Base-by-base conservation (phyloP, 2,888 invertebrate genomes). In the Pterobdella sp. region DNA sequence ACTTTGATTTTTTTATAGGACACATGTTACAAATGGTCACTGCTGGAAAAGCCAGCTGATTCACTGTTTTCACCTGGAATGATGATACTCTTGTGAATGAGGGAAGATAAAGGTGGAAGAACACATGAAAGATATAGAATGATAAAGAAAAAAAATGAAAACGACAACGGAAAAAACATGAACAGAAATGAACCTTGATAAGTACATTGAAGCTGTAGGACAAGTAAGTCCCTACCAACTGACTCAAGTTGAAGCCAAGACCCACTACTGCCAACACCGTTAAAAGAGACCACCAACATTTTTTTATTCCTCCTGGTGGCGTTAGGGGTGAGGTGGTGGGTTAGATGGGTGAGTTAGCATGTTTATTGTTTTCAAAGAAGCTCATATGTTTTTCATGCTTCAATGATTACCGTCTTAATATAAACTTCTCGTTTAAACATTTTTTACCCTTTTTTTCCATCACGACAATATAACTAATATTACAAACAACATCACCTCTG, bases 401-500 rank as follows among this genome's bases (percentile, higher is more conserved):
- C n/a, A n/a, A n/a, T n/a, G n/a, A n/a, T n/a, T n/a, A 14, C 7
- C 42, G 42, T 42, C 18, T 42, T 7, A 42, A 42, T 42, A 14
- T 42, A 14, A 42, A 42, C 7, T 18, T 42, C 42, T 7, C 7
- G 7, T 42, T 18, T 42, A 42, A 42, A 14, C 42, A 14, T 18
- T 14, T 42, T 42, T 42, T 18, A 42, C 7, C 7, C n/a, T n/a
- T n/a, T n/a, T n/a, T n/a, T n/a, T n/a, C 49, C 49, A 42, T 42
- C 49, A 42, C 49, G 7, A n/a, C n/a, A n/a, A n/a, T n/a, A n/a
- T n/a, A n/a, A n/a, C n/a, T n/a, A n/a, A n/a, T n/a, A n/a, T n/a
- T n/a, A n/a, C n/a, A n/a, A n/a, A n/a, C n/a, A n/a, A n/a, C n/a
- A 4, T 22, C 60, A 73, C 73, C 73, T 73, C 73, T 18, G 1